Base-by-base conservation (phyloP, 2,888 invertebrate species). In the Cantharis nigra region DNA sequence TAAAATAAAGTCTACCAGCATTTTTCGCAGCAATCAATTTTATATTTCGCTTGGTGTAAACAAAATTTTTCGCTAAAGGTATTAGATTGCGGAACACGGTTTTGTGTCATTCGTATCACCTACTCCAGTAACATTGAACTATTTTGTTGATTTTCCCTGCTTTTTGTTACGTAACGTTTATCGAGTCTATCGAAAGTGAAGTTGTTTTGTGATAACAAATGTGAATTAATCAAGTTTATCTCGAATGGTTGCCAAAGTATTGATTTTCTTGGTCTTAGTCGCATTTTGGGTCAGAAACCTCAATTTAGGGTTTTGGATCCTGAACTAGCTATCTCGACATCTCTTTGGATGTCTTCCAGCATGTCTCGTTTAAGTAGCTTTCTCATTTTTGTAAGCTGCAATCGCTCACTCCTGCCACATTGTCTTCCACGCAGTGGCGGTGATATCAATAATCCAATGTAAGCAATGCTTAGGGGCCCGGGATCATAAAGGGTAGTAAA, bases 181-280 rank as follows among this genome's bases (percentile, higher is more conserved):
- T 49, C 49, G 49, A 49, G 49, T 49, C 7, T 7, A 49, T 49
- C 49, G 49, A 49, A 49, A 49, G 49, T 49, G 49, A 49, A 49
- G 49, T 49, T 49, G n/a, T 49, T 49, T 49, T 49, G 49, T 49
- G 49, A 49, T 49, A 71, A 71, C n/a, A 63, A 20, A 72, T 11
- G 67, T 72, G 33, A 14, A 63, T 72, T 67, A 72, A 49, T 65
- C 49, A 67, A 65, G 49, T 72, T 72, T 67, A 72, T 72, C 23
- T 72, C 14, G 30, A 72, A 33, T 64, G 30, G n/a, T 49, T 49
- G 49, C 49, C 49, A 5, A n/a, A n/a, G 49, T 49, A 49, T 49
- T 49, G 49, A 49, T 49, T 33, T 33, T n/a, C 10, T 3, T 9
- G 9, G 26, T 30, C 28, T 30, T 33, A 13, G 33, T 33, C 13